Evolutionary conservation across 1,140 invertebrate genomes (phyloP), one percentile per base, ranked within the genome.

Genomic region (Brachionus koreanus): DNA sequence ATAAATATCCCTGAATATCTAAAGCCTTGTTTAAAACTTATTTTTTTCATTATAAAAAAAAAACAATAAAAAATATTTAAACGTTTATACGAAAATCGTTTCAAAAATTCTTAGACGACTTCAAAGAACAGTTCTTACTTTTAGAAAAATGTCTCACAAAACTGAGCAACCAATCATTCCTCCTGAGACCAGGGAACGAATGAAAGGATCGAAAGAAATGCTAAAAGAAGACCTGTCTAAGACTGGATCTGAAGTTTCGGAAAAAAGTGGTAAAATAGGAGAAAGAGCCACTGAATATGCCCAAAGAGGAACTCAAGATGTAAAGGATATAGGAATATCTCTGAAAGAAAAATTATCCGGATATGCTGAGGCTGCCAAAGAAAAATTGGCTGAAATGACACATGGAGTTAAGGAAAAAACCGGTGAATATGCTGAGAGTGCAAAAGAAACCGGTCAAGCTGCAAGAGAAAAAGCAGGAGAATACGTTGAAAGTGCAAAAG

Each of bases 101-200:
- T 74, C 42, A 74, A 74, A 74, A 46, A 74, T 46, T 74, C 42
- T 74, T 49, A 74, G 42, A 74, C 16, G 69, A 74, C 42, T 74
- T 25, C 37, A 74, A 46, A 19, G 37, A 74, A 74, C 19, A n/a
- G 39, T 74, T 46, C 19, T 46, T 43, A 74, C 2, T 74, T 25
- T 43, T 46, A 74, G 42, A 74, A 74, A 25, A 25, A 74, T 74
- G 69, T 74, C 69, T n/a, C 16, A 37, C 5, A 65, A 65, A 65
- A 29, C 39, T 23, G 42, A 74, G n/a, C 39, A 74, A 74, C 69
- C 69, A 23, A 19, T 46, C 1, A 46, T 74, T 5, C 69, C 37
- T 35, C 69, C 69, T 0, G 25, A 74, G 25, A 74, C 69, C 1
- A 43, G 69, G 5, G 69, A 74, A 19, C 69, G 42, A 9, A 46